Evolutionary conservation across 1,140 invertebrate species (phyloP).

Genomic region (Leptopilina clavipes): DNA sequence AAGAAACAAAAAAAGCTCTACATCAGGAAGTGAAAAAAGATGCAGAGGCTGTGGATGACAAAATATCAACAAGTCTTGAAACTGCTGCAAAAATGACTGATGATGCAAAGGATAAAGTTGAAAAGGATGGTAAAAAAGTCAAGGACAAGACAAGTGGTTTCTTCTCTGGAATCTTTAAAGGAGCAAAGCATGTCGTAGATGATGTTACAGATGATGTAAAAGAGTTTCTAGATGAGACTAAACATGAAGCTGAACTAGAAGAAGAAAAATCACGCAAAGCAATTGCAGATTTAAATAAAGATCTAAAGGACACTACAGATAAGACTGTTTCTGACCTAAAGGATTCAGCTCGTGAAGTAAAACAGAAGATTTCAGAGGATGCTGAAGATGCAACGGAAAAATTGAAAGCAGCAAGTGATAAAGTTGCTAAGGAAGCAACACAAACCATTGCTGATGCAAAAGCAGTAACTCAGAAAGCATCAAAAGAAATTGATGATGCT

Average conservation of each 20-base stretch:
- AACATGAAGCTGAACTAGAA: not conserved
- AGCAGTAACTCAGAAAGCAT: not conserved
- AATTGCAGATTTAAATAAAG: not conserved
- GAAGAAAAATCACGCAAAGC: constrained; percentile 47
- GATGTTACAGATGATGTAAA: constrained; percentile 4
- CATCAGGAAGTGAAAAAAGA: constrained; percentile 13
- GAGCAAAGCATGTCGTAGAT: not conserved
- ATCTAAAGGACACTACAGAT: constrained; percentile 11
- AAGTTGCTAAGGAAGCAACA: not conserved
- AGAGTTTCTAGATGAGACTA: not conserved
- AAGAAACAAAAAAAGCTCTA: not conserved
- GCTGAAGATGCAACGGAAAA: constrained; percentile 37
- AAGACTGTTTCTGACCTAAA: constrained; percentile 1
- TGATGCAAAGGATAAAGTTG: constrained; percentile 34
- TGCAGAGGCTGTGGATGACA: not conserved
- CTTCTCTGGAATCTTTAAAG: not conserved
- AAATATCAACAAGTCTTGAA: not conserved
- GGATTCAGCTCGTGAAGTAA: constrained; percentile 36
- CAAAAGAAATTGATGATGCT: not conserved
- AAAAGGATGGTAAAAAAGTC: not conserved
- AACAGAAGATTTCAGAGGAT: constrained; percentile 19
- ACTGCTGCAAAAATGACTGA: not conserved
- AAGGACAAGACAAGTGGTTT: constrained; percentile 33
- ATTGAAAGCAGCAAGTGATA: constrained; percentile 20
- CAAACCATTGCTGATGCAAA: not conserved